These are phyloP conservation scores for Congeria kusceri DNA, from an alignment of 2,888 invertebrate species.

Conservation along the genomic window DNA sequence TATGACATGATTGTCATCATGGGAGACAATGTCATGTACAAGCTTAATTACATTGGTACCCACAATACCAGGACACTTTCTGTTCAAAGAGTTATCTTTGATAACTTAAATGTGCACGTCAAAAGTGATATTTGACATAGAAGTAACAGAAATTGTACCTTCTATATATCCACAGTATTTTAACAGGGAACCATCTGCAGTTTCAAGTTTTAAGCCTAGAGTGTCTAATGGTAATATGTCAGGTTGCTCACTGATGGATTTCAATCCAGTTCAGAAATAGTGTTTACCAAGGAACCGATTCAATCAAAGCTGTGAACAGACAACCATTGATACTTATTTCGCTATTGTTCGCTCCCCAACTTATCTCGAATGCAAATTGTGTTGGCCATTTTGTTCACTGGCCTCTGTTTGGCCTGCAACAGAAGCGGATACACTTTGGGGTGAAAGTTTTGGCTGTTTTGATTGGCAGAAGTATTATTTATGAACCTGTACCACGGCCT, in stretches of 20 bases:
- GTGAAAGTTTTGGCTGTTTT: not conserved
- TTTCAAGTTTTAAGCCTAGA: not conserved
- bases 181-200: not conserved
- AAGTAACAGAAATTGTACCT: not conserved
- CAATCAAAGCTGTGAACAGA: slow-evolving; percentile 1
- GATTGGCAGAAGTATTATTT: not conserved
- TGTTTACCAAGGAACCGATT: not conserved
- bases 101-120: not conserved
- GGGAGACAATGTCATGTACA: too few relatives aligned
- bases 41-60: not conserved
- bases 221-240: not conserved
- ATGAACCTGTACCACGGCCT: not conserved
- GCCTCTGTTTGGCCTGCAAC: slow-evolving; percentile 1
- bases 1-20: too few relatives aligned
- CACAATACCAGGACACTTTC: not conserved
- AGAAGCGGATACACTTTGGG: not conserved
- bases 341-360: too few relatives aligned
- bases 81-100: not conserved
- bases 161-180: not conserved
- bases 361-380: too few relatives aligned
- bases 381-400: too few relatives aligned
- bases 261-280: slow-evolving; percentile 2
- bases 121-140: not conserved
- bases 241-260: not conserved
- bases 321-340: slow-evolving; percentile 2